These are phyloP conservation scores for Ophioderma brevispina DNA, from an alignment of 35 echinoderm and acorn worm genomes.

Conservation along the genomic window DNA sequence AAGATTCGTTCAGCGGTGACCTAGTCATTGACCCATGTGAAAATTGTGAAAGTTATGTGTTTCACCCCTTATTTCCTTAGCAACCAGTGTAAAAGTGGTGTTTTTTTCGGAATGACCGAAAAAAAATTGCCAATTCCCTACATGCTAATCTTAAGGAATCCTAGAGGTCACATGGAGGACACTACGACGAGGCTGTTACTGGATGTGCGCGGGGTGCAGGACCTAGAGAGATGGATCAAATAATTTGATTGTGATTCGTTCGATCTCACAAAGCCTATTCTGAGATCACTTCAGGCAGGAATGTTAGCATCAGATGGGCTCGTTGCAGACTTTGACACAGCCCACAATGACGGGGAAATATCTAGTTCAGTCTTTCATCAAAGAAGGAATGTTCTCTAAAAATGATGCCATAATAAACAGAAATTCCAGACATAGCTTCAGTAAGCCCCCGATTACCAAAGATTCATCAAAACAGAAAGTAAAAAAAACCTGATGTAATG, in stretches of 20 bases:
- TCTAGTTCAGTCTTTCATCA: neutral
- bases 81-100: no score
- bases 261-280: neutral
- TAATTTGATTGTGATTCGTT: constrained; percentile 38
- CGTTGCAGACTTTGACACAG: constrained; percentile 22
- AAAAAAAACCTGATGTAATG: constrained; percentile 24
- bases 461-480: constrained; percentile 17
- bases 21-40: no score
- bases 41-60: no score
- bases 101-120: no score
- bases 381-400: constrained; percentile 28
- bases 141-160: neutral
- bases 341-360: neutral
- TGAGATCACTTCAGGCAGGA: constrained; percentile 32
- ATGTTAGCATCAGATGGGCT: constrained; percentile 13
- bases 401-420: constrained; percentile 25
- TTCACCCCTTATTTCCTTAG: no score
- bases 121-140: no score
- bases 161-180: constrained; percentile 16
- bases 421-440: constrained; percentile 31
- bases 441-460: constrained; percentile 23
- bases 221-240: constrained; percentile 1
- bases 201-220: constrained; percentile 19
- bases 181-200: constrained; percentile 1
- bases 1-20: no score